These are phyloP conservation scores for Balaeniceps rex DNA, from an alignment of 2,113 vertebrate species.

Conservation along the genomic window DNA sequence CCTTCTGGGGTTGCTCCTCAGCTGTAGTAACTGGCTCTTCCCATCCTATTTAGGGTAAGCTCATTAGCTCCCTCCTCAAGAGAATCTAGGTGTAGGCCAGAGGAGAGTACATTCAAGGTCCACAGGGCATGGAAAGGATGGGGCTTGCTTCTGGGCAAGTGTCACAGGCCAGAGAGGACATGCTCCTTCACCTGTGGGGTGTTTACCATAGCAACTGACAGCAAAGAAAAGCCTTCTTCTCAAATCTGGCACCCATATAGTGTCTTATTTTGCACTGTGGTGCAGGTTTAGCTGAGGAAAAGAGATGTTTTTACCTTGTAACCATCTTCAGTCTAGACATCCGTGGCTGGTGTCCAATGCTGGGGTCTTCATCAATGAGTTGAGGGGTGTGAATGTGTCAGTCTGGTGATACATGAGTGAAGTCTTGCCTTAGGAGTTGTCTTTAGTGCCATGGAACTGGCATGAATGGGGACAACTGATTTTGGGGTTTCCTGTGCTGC, in stretches of 20 bases:
- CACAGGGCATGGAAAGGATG: not conserved
- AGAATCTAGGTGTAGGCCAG: not conserved
- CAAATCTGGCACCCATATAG: fast-evolving
- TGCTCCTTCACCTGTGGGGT: not conserved
- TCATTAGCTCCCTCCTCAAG: not conserved
- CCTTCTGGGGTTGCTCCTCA: not conserved
- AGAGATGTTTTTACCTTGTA: not conserved
- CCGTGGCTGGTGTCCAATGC: not conserved
- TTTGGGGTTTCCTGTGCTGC: not conserved
- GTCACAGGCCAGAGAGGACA: not conserved
- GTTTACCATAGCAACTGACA: not conserved
- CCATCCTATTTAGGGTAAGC: not conserved
- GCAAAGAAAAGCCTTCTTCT: not conserved
- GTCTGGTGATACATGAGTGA: not conserved
- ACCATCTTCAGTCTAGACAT: not conserved
- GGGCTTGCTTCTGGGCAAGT: not conserved
- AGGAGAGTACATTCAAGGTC: not conserved
- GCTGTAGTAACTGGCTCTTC: not conserved
- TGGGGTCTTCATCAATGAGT: not conserved
- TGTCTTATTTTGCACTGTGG: not conserved
- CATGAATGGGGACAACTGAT: not conserved
- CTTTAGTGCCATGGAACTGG: not conserved
- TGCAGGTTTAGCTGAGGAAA: not conserved
- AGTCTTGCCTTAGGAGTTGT: not conserved
- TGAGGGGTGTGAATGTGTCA: fast-evolving